Evolutionary conservation across 2,113 vertebrate species (phyloP).

Genomic region (Morone chrysops): DNA sequence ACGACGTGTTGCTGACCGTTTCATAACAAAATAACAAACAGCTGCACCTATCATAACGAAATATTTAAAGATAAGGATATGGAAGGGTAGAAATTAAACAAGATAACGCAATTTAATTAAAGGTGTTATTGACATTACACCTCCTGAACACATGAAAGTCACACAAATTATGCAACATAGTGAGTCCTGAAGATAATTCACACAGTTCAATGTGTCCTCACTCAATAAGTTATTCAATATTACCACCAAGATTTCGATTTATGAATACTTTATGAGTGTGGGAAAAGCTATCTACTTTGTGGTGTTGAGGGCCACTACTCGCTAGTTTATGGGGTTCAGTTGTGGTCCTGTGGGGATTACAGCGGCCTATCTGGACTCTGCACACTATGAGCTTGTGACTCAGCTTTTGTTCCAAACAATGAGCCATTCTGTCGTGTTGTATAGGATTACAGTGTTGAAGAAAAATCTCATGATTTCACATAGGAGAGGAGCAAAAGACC

Average conservation of each 20-base stretch:
- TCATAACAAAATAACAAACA: background rate
- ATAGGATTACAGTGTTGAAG: conserved; percentile 41
- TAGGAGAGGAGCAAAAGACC: conserved; percentile 26
- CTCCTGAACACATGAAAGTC: background rate
- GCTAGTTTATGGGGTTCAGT: conserved; percentile 26
- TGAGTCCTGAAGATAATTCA: too few species aligned
- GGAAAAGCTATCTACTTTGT: background rate
- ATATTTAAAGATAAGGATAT: background rate
- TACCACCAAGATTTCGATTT: too few species aligned
- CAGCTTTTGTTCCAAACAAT: conserved; percentile 61
- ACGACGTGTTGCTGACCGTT: background rate
- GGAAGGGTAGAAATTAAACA: background rate
- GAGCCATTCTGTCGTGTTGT: conserved; percentile 43
- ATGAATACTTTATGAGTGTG: conserved; percentile 1
- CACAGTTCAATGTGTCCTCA: too few species aligned
- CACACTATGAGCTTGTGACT: conserved; percentile 41
- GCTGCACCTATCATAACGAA: background rate
- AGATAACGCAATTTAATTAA: too few species aligned
- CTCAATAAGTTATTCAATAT: too few species aligned
- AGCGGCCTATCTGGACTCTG: conserved; percentile 31
- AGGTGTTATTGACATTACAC: background rate
- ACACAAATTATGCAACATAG: too few species aligned
- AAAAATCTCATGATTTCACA: conserved; percentile 49
- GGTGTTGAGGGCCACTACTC: background rate
- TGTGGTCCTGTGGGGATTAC: conserved; percentile 34